Base-by-base conservation (phyloP, 2,797 vertebrate genomes). In the Odontamblyopus lacepedii region DNA sequence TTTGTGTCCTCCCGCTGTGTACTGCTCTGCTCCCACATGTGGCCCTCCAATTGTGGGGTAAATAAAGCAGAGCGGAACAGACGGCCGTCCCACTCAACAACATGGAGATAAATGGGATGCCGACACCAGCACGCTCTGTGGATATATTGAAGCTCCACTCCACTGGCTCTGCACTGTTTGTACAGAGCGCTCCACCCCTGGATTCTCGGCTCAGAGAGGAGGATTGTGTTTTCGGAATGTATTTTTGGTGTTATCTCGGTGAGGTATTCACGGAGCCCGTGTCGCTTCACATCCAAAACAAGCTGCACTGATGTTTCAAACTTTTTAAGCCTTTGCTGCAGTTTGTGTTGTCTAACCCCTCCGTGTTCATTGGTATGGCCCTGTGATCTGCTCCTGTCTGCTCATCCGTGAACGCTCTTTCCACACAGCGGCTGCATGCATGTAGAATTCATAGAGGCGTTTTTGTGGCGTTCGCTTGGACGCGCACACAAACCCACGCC, bases 81-180 rank as follows among this genome's bases (percentile, higher is more conserved):
- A 89, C 82, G 87, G 81, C 73, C 44, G 72, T 69, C 78, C 80
- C 75, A 83, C 76, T 27, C 72, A 75, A 88, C 81, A 73, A 72
- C 85, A 91, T 89, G 81, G 85, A 85, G 86, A 93, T 85, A 81
- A 82, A 92, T 92, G 70, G 89, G 67, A 12, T 61, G 44, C 59
- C 44, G 59, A 59, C 60, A 48, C 74, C 57, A 61, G 75, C 65
- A 57, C 27, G 48, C 27, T 35, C 67, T 75, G 69, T 68, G 83
- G 55, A 53, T 75, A 6, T 41, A 29, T 1, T 11, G 53, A 71
- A 4, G 61, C 60, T 30, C 13, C 51, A 68, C 66, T 38, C 51
- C 51, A 26, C 57, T 26, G 4, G 44, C 38, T 78, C 7, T 35
- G 60, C 50, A 51, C 67, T 70, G 59, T 56, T 7, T 41, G 62